Conservation (phyloP, 2,797 vertebrate species). For the Betta splendens region DNA sequence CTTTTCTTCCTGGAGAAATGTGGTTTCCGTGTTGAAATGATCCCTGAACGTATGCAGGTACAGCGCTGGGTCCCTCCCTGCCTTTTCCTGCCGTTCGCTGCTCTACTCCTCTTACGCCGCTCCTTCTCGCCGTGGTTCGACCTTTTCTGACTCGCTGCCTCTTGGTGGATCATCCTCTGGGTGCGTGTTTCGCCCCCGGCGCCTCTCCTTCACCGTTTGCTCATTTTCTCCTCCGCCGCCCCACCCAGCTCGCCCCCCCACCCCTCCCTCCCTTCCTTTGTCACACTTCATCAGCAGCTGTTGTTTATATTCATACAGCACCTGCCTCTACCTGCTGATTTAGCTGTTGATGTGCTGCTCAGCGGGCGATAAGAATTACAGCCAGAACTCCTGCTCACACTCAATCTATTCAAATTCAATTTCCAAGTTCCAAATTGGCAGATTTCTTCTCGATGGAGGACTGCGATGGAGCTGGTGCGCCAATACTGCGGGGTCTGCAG, state of each 20-base stretch:
- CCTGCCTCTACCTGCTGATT: conserved; percentile 71
- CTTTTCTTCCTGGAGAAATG: too few species aligned
- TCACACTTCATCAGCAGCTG: conserved; percentile 66
- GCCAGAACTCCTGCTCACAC: conserved; percentile 38
- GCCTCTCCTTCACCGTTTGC: conserved; percentile 15
- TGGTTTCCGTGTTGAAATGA: too few species aligned
- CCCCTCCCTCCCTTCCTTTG: conserved; percentile 5
- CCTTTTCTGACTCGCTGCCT: conserved; percentile 48
- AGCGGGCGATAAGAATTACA: conserved; percentile 56
- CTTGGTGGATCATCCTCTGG: conserved; percentile 35
- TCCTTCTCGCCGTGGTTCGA: conserved; percentile 33
- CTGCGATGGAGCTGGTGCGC: conserved; percentile 25
- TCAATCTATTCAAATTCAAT: conserved; percentile 63
- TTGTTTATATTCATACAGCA: conserved; percentile 71
- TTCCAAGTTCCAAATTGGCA: conserved; percentile 61
- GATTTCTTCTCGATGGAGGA: conserved; percentile 34
- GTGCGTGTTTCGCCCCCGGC: conserved; percentile 49
- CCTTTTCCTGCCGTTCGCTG: conserved; percentile 23
- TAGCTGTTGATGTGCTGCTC: conserved; percentile 59
- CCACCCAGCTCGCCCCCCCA: background rate
- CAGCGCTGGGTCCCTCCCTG: conserved; percentile 3
- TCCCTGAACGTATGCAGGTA: background rate
- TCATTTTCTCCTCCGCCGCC: background rate
- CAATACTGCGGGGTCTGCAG: conserved; percentile 32
- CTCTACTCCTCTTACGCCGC: conserved; percentile 45